Conservation (phyloP, 2,888 invertebrate species). For the Cerastoderma edule region DNA sequence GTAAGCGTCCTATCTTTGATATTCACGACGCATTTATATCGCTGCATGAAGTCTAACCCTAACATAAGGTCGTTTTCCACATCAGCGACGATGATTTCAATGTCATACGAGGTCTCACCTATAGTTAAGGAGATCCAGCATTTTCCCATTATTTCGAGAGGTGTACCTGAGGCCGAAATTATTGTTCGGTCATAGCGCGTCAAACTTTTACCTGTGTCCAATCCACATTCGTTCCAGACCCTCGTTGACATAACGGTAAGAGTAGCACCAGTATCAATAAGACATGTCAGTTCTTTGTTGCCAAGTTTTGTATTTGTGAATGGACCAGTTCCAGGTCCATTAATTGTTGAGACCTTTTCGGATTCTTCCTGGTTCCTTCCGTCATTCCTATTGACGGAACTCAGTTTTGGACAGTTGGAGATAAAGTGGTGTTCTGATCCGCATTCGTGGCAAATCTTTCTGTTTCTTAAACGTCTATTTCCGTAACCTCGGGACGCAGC, state of each 20-base stretch:
- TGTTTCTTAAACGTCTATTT: not conserved
- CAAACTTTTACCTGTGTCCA: too few relatives aligned
- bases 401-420: slow-evolving; percentile 12
- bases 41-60: slow-evolving; percentile 1
- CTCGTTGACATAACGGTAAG: slow-evolving; percentile 11
- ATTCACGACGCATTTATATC: not conserved
- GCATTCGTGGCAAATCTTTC: slow-evolving; percentile 10
- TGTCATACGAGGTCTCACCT: not conserved
- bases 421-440: slow-evolving; percentile 9
- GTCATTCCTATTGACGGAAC: not conserved
- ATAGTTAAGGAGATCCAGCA: not conserved
- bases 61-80: not conserved
- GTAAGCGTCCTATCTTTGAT: not conserved
- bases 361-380: not conserved
- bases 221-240: slow-evolving; percentile 2
- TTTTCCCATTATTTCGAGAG: not conserved
- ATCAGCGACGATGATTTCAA: not conserved
- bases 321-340: not conserved
- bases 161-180: not conserved
- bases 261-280: slow-evolving; percentile 28
- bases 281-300: not conserved
- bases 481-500: not conserved
- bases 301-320: not conserved
- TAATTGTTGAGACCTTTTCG: not conserved
- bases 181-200: not conserved